Evolutionary conservation across 2,113 vertebrate species (phyloP).

Genomic region (Dendrocopos noguchii): DNA sequence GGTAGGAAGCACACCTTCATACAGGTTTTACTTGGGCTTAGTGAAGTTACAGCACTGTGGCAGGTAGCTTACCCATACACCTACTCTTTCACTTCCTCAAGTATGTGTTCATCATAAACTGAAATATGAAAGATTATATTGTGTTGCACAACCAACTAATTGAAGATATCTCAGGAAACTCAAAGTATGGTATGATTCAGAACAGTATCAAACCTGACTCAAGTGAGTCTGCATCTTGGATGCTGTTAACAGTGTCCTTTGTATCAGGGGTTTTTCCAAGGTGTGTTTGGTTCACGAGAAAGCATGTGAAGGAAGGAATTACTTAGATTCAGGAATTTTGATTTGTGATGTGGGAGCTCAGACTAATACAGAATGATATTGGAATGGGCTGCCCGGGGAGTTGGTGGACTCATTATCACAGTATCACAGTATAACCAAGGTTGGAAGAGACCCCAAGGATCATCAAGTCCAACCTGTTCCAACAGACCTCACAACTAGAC

Average conservation of each 20-base stretch:
- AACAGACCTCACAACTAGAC: no score
- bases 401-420: no score
- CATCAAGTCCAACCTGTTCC: no score
- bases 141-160: background rate
- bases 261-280: background rate
- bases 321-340: background rate
- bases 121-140: background rate
- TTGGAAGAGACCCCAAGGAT: no score
- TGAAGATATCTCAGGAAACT: background rate
- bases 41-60: accelerated
- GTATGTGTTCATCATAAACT: background rate
- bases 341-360: background rate
- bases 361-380: background rate
- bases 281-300: background rate
- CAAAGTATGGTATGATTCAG: background rate
- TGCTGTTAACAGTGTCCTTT: background rate
- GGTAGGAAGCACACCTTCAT: background rate
- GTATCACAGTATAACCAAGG: no score
- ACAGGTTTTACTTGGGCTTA: background rate
- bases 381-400: no score
- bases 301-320: background rate
- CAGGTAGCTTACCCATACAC: background rate
- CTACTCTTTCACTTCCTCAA: background rate
- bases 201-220: background rate
- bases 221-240: background rate